Evolutionary conservation across 2,113 vertebrate species (phyloP).

Genomic region (Odocoileus hemionus): DNA sequence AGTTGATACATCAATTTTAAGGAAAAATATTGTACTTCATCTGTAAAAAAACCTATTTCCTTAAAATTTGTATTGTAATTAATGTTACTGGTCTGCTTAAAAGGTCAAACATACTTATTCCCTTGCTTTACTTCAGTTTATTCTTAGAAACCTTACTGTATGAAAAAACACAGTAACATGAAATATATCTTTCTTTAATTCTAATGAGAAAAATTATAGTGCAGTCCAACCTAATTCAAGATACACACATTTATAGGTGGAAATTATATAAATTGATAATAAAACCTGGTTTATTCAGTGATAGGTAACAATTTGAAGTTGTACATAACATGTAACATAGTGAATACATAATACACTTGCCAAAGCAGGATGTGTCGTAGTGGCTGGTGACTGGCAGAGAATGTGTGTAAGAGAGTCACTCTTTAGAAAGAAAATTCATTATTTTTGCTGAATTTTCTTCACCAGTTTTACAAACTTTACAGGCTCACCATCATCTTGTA

Average conservation of each 20-base stretch:
- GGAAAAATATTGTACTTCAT: neutral
- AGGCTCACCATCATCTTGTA: neutral
- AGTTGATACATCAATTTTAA: neutral
- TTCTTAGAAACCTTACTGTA: neutral
- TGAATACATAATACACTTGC: neutral
- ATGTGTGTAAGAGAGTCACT: neutral
- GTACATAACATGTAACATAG: neutral
- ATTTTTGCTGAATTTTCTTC: neutral
- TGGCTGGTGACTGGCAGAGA: neutral
- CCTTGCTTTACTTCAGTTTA: neutral
- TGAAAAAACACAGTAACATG: neutral
- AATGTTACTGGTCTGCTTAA: neutral
- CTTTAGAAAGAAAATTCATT: neutral
- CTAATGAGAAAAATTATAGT: conserved; percentile 1
- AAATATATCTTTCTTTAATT: conserved; percentile 12
- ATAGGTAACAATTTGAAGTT: neutral
- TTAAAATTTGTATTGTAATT: neutral
- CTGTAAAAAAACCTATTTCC: neutral
- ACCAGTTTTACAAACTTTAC: neutral
- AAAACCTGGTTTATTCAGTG: neutral
- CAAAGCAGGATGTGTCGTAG: neutral
- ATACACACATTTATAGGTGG: neutral
- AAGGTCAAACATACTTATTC: neutral
- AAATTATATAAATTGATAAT: neutral
- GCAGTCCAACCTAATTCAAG: neutral